Base-by-base conservation (phyloP, 1,140 invertebrate species). In the Polypedilum pembai region DNA sequence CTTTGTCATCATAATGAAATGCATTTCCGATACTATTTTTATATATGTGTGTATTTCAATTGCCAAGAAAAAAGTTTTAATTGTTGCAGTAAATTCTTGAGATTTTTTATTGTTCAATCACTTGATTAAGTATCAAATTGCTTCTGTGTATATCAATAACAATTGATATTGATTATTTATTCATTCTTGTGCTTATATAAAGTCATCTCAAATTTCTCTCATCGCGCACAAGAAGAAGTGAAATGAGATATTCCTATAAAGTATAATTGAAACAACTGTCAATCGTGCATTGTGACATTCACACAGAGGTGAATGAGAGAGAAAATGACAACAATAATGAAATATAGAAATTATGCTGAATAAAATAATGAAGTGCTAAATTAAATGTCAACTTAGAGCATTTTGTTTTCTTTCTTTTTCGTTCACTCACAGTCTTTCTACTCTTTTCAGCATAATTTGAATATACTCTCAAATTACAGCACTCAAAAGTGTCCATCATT, bases 301-400 rank as follows among this genome's bases (percentile, higher is more conserved):
- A 15, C 8, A 56, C 45, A 15, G 12, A 56, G 24, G n/a, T 56
- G 45, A 56, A 15, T 56, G 12, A 12, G 12, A 33, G 24, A 33
- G 24, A 33, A 33, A n/a, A 12, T 56, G 45, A 56, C 45, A 12
- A 56, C 12, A 56, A 33, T 33, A 56, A n/a, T 56, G 12, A 56
- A 56, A 15, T 4, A 45, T 12, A 45, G 41, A 45, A 45, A 56
- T 56, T n/a, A n/a, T 56, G 3, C 4, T 15, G n/a, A n/a, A 33
- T 33, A 33, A 56, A 56, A 56, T 56, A 56, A 56, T 56, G 45
- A 56, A 56, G 45, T 56, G 45, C 45, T 56, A 56, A 56, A 56
- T 15, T 56, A n/a, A 56, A 56, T 56, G 12, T 56, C 45, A 56
- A 12, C 12, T 56, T 12, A 56, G n/a, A 15, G 45, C 45, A 56